Base-by-base conservation (phyloP, 2,888 invertebrate genomes). In the Nomada ruficornis region DNA sequence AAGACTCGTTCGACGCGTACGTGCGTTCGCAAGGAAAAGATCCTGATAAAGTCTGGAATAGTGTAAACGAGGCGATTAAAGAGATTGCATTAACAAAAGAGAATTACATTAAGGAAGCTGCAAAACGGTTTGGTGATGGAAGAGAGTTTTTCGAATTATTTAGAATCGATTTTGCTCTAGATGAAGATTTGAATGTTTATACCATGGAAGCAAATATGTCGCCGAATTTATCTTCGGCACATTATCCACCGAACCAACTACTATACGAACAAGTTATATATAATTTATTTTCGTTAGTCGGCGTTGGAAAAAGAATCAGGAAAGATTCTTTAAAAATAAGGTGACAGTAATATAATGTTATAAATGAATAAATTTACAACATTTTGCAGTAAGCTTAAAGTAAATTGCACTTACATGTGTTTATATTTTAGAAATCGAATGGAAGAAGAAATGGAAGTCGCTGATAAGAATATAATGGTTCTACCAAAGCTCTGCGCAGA, bases 131-230 rank as follows among this genome's bases (percentile, higher is more conserved):
- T 26, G 88, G 88, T 13, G 88, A 83, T 29, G 82, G 85, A 44
- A 84, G 95, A 23, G 97, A 97, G 89, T 99, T 98, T 94, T 99
- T 99, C 94, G 99, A 99, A 94, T 95, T 99, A 95, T 97, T 98
- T 94, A 96, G 99, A 47, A 98, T 99, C 92, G 99, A 99, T 94
- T 97, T 99, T 92, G 96, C 98, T 0, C 94, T 99, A 2, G 98
- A 99, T 92, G 97, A 98, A 86, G 94, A 98, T 72, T 93, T 99
- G 0, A 97, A 97, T 67, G 97, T 99, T 0, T 97, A 96, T 90
- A 94, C 98, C 9, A 96, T 99, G 96, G 99, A 99, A 94, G 99
- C 98, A 0, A 99, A 99, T 92, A 99, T 99, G 99, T 98, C 98
- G 18, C 99, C 99, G 0, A 99, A 99, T 95, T 95, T 99, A 77